Evolutionary conservation across 2,797 vertebrate species (phyloP), one percentile per base, ranked within the genome.

Genomic region (Chromis chromis): DNA sequence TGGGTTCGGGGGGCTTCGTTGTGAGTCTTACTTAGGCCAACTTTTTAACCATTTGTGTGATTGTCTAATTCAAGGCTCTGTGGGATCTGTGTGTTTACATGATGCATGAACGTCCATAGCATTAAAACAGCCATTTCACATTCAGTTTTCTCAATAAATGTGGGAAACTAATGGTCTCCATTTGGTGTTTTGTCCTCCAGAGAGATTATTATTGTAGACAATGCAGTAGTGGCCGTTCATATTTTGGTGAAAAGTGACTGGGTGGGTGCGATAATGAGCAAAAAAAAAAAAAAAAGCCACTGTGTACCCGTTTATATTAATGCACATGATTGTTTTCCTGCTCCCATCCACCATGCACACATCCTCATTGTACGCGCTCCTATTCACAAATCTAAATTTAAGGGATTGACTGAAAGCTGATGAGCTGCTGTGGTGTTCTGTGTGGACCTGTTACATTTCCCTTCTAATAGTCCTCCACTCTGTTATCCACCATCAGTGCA

Each of bases 311-410:
- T 54, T 70, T 8, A 44, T 71, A 72, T 55, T 1, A 50, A 56
- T 60, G 36, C 22, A 71, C 57, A 27, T 40, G 5, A 49, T 55
- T 57, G 17, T 6, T 78, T 60, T 55, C 50, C 39, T 79, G 63
- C 57, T 31, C 17, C 52, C 49, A 55, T 27, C 42, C 33, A 74
- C 19, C 65, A 22, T 31, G 9, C 22, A 50, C 13, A 12, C 56
- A 44, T 67, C 19, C 63, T 73, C 50, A 60, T 63, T 68, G 33
- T 53, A 33, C 33, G 16, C 53, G 59, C 8, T 53, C 17, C 46
- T 40, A 25, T 31, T 64, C 31, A 69, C 21, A 65, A 33, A 65
- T 76, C 27, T 52, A 5, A 64, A 55, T 60, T 58, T 54, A 8
- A 49, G 56, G n/a, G 0, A 31, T 64, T 57, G 57, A 71, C 40